Base-by-base conservation (phyloP, 2,888 invertebrate genomes). In the Spodoptera littoralis region DNA sequence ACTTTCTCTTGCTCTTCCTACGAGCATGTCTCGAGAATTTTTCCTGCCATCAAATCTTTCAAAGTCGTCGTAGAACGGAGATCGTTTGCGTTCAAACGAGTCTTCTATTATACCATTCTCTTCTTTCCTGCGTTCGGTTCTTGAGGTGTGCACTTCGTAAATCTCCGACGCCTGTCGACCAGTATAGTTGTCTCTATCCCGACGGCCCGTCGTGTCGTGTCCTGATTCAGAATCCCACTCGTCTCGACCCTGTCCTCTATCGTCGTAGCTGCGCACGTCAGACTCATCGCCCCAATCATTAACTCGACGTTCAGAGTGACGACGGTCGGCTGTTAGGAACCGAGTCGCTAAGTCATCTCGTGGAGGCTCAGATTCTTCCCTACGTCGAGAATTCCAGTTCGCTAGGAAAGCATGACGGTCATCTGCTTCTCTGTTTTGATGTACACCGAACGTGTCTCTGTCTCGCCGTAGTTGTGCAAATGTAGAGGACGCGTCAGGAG, bases 401-500 rank as follows among this genome's bases (percentile, higher is more conserved):
- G 94, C 95, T 24, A 95, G 82, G 86, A 95, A 95, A 13, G 90
- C 90, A 77, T 94, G 95, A 70, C 96, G 94, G 60, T 95, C 95
- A 42, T 94, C 95, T 0, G 93, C 95, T 66, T 95, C 95, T 82
- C 95, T 92, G 80, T 96, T 96, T 80, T 97, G 96, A 62, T 97
- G 96, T 0, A 97, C 97, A 0, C 97, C 97, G 72, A 97, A 97
- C 0, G 97, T 97, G 77, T 97, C 97, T 30, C 96, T 91, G 77
- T 97, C 97, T 76, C 97, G 96, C 2, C 97, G 94, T 52, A 96
- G 93, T 68, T 96, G 96, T 76, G 97, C 96, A 78, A 97, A 97
- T 0, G 79, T 79, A 13, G 92, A 88, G 0, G 96, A 95, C 95
- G 70, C 95, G 96, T 62, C 95, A 93, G 66, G 95, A 90, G 81